Conservation (phyloP, 2,797 vertebrate species). For the Fistularia commersonii region DNA sequence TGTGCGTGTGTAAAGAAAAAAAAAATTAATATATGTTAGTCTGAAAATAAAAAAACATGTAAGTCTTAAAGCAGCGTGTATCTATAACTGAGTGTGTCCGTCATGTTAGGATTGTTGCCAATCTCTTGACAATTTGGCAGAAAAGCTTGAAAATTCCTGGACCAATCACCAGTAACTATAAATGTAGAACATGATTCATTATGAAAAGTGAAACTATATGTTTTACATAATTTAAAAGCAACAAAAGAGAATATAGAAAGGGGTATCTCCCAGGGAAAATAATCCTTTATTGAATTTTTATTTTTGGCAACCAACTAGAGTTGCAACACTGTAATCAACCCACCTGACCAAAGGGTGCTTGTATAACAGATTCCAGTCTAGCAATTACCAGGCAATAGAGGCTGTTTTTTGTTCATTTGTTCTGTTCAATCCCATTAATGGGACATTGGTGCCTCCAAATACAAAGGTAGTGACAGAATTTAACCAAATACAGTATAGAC, state of each 20-base stretch:
- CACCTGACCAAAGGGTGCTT: constrained; percentile 18
- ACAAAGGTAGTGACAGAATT: no score
- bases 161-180: no score
- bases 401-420: constrained; percentile 5
- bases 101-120: no score
- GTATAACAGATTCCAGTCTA: constrained; percentile 16
- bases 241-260: constrained; percentile 35
- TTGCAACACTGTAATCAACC: constrained; percentile 26
- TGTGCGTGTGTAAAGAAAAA: neutral
- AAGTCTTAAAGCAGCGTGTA: no score
- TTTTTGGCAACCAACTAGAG: constrained; percentile 42
- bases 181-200: no score
- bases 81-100: no score
- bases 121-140: no score
- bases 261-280: constrained; percentile 14
- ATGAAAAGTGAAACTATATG: no score
- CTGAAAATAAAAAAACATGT: no score
- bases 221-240: no score
- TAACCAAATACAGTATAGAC: neutral
- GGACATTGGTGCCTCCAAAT: no score
- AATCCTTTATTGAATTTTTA: constrained; percentile 44
- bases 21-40: neutral
- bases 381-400: constrained; percentile 9
- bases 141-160: no score
- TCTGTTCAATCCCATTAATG: constrained; percentile 11